These are phyloP conservation scores for Oxystoma pomonae DNA, from an alignment of 2,888 invertebrate species.

Conservation along the genomic window DNA sequence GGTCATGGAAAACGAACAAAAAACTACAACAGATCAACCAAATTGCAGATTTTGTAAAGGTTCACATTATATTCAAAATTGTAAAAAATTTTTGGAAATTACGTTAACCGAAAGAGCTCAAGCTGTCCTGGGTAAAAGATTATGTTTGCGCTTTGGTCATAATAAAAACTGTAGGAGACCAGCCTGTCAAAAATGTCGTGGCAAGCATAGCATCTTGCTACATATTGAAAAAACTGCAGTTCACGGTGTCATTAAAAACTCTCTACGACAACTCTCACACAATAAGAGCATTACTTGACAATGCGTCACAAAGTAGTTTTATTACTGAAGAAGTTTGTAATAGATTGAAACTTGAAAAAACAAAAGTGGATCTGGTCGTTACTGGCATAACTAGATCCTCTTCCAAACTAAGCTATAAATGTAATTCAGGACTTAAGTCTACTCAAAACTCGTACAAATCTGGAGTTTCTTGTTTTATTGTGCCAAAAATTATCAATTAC, in stretches of 20 bases:
- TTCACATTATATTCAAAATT: constrained; percentile 18
- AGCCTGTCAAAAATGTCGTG: constrained; percentile 13
- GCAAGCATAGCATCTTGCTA: constrained; percentile 11
- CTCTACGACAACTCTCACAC: constrained; percentile 13
- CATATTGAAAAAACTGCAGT: constrained; percentile 10
- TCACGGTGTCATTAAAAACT: constrained; percentile 11
- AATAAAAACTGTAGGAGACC: constrained; percentile 12
- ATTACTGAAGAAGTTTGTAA: constrained; percentile 7
- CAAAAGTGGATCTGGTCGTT: constrained; percentile 4
- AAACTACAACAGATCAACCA: constrained; percentile 10
- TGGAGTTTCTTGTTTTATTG: constrained; percentile 9
- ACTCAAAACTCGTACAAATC: constrained; percentile 4
- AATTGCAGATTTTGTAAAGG: constrained; percentile 19
- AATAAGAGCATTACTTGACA: constrained; percentile 10
- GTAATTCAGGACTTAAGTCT: constrained; percentile 9
- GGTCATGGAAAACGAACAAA: constrained; percentile 4
- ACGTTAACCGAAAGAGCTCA: constrained; percentile 15
- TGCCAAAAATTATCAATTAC: constrained; percentile 10
- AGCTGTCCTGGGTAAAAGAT: constrained; percentile 13
- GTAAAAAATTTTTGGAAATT: constrained; percentile 15
- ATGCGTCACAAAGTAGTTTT: constrained; percentile 12
- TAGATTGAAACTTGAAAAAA: constrained; percentile 2
- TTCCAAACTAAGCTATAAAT: constrained; percentile 8
- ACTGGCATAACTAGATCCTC: constrained; percentile 10
- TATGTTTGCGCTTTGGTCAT: constrained; percentile 14